phyloP scores from a whole-genome alignment of 2,888 invertebrate genomes.

The Nephrotoma guestfalica region DNA sequence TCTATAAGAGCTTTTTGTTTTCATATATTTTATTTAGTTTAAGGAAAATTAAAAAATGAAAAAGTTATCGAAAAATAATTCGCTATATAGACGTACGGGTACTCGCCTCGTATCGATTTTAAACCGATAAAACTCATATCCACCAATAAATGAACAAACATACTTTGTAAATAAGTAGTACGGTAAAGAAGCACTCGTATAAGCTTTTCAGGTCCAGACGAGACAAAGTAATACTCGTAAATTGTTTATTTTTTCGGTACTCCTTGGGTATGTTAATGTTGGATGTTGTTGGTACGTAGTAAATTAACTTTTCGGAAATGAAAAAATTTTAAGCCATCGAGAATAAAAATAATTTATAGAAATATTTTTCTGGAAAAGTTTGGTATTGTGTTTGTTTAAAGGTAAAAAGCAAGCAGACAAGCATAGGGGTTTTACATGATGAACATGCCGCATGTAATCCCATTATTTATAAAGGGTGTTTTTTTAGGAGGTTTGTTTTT shows the following conservation, averaged over 20 bases:
- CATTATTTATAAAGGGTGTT: no score
- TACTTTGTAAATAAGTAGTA: neutral
- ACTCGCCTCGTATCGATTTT: neutral
- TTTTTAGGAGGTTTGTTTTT: no score
- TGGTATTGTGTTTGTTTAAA: neutral
- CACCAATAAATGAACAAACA: neutral
- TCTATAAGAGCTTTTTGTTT: neutral
- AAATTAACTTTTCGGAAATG: neutral
- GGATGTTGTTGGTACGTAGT: neutral
- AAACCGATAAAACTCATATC: neutral
- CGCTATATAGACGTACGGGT: neutral
- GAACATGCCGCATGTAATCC: neutral
- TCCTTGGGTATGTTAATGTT: neutral
- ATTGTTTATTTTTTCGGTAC: neutral
- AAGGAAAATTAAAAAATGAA: neutral
- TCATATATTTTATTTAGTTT: neutral
- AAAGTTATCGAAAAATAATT: neutral
- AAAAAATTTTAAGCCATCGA: neutral
- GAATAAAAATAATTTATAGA: neutral
- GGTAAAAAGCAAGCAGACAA: neutral
- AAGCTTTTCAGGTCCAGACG: neutral
- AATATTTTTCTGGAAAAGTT: neutral
- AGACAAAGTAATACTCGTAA: neutral
- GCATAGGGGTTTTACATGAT: neutral
- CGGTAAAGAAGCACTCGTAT: neutral